These are phyloP conservation scores for Tuberolachnus salignus DNA, from an alignment of 2,888 invertebrate species.

Conservation along the genomic window DNA sequence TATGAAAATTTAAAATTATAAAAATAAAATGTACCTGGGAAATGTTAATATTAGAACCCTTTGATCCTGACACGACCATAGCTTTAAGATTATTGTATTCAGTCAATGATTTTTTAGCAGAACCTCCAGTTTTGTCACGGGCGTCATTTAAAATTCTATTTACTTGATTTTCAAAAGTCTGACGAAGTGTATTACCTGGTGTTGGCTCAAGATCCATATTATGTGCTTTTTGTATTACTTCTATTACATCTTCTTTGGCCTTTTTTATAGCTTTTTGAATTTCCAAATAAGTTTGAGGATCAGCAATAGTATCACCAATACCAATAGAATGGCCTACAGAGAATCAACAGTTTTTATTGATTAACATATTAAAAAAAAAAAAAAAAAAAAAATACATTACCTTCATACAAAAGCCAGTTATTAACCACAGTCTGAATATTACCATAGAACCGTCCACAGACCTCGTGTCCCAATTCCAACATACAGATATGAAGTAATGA, in stretches of 20 bases:
- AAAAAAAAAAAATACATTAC: constrained; percentile 60
- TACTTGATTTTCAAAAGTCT: constrained; percentile 98
- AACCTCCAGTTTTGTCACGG: constrained; percentile 99
- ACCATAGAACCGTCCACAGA: constrained; percentile 94
- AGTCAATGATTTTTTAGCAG: constrained; percentile 97
- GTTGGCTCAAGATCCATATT: constrained; percentile 99
- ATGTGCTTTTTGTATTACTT: constrained; percentile 99
- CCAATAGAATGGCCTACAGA: constrained; percentile 82
- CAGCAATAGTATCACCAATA: constrained; percentile 99
- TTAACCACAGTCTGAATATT: constrained; percentile 99
- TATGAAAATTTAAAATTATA: background rate
- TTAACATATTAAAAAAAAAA: too few relatives aligned
- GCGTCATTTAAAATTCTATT: constrained; percentile 99
- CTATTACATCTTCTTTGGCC: constrained; percentile 99
- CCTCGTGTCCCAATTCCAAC: constrained; percentile 94
- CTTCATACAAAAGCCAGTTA: constrained; percentile 95
- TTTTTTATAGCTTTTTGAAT: constrained; percentile 98
- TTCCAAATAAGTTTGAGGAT: constrained; percentile 96
- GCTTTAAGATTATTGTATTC: constrained; percentile 99
- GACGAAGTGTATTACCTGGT: constrained; percentile 97
- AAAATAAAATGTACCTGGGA: constrained; percentile 73
- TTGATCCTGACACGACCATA: constrained; percentile 99
- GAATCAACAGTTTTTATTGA: background rate
- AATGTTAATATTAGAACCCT: constrained; percentile 99
- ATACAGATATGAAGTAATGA: constrained; percentile 96